These are phyloP conservation scores for Polyergus mexicanus DNA, from an alignment of 1,140 invertebrate species.

Conservation along the genomic window DNA sequence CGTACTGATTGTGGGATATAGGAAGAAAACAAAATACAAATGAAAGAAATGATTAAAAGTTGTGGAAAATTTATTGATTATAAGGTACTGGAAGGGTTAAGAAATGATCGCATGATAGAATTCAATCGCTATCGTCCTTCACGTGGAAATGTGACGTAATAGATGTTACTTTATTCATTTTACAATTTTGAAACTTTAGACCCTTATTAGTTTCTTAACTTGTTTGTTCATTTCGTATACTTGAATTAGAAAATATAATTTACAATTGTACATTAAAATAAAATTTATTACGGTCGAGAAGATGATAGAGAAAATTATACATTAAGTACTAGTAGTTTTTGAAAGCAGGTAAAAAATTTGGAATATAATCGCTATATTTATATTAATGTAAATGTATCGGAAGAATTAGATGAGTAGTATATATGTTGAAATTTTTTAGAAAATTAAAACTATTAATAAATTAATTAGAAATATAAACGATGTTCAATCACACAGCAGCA, in stretches of 20 bases:
- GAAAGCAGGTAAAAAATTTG: neutral
- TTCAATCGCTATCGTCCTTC: conserved; percentile 9
- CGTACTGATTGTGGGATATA: neutral
- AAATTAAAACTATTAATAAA: neutral
- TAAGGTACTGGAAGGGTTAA: conserved; percentile 38
- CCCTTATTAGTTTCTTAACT: too few relatives aligned
- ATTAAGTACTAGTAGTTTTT: conserved; percentile 22
- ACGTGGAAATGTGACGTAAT: conserved; percentile 2
- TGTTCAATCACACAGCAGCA: conserved; percentile 3
- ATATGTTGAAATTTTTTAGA: neutral
- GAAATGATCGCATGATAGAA: neutral
- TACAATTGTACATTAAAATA: conserved; percentile 55
- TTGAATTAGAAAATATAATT: conserved; percentile 24
- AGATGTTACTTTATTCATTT: conserved; percentile 32
- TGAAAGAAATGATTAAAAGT: neutral
- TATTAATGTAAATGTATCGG: neutral
- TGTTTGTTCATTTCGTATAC: conserved; percentile 7
- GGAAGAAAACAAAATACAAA: neutral
- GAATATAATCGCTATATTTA: neutral
- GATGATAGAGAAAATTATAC: neutral
- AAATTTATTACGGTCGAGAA: conserved; percentile 2
- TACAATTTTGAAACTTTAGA: too few relatives aligned
- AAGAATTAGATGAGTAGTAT: neutral
- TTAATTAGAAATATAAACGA: conserved; percentile 18
- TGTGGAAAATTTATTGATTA: neutral